Base-by-base conservation (phyloP, 2,888 invertebrate genomes). In the Drosophila trichaetosa region DNA sequence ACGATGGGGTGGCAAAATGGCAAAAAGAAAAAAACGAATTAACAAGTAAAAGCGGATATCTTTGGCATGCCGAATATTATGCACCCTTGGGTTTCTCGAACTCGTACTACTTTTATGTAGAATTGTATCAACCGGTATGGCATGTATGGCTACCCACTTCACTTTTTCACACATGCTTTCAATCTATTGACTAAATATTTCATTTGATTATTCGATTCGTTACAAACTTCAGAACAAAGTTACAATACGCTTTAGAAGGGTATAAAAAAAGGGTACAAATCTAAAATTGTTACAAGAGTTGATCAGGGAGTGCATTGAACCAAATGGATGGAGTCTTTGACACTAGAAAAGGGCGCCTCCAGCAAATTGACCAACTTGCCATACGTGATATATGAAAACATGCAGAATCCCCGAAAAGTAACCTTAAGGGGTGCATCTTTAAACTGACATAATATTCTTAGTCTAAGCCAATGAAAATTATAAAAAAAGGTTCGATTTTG, bases 1-100 rank as follows among this genome's bases (percentile, higher is more conserved):
- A 48, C 69, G 63, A 72, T 64, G 69, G 69, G 60, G 69, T 69
- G 76, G 59, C 69, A 77, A 74, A 65, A 58, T 36, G 13, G 31
- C 60, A 70, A 59, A 64, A 49, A 62, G 57, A 54, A 36, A 49
- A 57, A 54, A 46, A 46, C 24, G 46, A 46, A 46, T 46, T 46
- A 46, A 24, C 46, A 24, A 46, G 16, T 16, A 8, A 24, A 2
- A 46, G 4, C 0, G 24, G 1, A 7, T 46, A 4, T 16, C 24
- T 24, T 24, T 24, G 16, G 46, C 46, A 24, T 24, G 2, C 46
- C 24, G 24, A 46, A 16, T 2, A 24, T 16, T 4, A 2, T 16
- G 24, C 5, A 8, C 16, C 24, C 46, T 46, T 16, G 2, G 10
- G 31, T 8, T 31, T 33, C 33, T 11, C 33, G 33, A 33, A 33